Percentiles rank a stretch among this genome's conserved stretches.
Conservation (phyloP, 2,113 vertebrate genomes). For the Ranitomeya imitator region DNA sequence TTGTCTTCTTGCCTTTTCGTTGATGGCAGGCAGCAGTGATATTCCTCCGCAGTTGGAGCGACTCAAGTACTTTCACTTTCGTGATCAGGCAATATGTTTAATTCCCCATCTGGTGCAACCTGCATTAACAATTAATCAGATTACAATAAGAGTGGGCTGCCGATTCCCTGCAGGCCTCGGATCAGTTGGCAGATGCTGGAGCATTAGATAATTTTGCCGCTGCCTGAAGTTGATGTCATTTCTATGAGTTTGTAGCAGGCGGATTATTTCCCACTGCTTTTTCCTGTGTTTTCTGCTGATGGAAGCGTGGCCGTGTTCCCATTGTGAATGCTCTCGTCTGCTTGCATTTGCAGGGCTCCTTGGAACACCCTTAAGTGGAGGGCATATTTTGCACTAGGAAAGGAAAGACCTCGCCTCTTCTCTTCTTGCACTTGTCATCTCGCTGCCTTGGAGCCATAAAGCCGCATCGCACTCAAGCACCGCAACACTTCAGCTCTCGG, state of each 20-base stretch:
- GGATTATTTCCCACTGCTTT: not conserved
- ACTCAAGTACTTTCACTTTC: not conserved
- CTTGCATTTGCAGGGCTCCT: not conserved
- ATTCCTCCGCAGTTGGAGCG: not conserved
- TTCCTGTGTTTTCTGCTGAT: not conserved
- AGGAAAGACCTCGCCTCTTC: not conserved
- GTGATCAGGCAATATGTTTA: conserved; percentile 42
- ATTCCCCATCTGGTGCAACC: conserved; percentile 47
- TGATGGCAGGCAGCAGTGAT: not conserved
- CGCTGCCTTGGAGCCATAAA: conserved; percentile 19
- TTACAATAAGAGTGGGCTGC: conserved; percentile 25
- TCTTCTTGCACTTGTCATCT: conserved; percentile 18
- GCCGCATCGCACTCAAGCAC: not conserved
- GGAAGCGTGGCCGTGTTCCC: not conserved
- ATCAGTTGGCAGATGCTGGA: conserved; percentile 32
- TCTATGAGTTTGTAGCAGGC: not conserved
- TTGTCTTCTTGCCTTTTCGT: not conserved
- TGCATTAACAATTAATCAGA: conserved; percentile 48
- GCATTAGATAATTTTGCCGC: conserved; percentile 4
- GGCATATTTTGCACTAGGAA: not conserved
- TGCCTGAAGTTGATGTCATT: conserved; percentile 4
- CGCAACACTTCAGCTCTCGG: not conserved
- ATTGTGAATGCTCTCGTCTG: not conserved
- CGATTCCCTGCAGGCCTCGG: not conserved
- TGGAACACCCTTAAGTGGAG: not conserved